Evolutionary conservation across 2,113 vertebrate species (phyloP).

Genomic region (Fulica atra): DNA sequence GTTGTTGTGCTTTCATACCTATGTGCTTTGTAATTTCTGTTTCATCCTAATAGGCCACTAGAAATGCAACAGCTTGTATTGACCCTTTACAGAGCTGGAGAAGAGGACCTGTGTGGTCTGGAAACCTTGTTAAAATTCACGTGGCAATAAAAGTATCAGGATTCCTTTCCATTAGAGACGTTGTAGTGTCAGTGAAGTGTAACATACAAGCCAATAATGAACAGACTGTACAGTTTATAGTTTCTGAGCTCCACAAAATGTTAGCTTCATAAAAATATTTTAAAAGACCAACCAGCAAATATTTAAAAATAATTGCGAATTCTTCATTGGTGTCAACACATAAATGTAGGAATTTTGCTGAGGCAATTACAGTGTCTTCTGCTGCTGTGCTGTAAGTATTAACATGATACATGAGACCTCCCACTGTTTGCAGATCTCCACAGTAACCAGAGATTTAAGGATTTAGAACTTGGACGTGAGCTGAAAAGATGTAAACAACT

Average conservation of each 20-base stretch:
- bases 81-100: not conserved
- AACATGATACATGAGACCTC: not conserved
- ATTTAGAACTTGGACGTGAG: not conserved
- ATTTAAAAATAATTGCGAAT: constrained; percentile 13
- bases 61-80: not conserved
- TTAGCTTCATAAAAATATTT: not conserved
- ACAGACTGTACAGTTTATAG: not conserved
- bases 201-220: not conserved
- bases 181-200: not conserved
- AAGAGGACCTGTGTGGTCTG: not conserved
- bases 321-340: not conserved
- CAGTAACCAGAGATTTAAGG: not conserved
- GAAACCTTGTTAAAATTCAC: not conserved
- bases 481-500: not conserved
- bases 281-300: constrained; percentile 7
- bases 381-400: constrained; percentile 12
- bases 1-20: not conserved
- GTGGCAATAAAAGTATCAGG: not conserved
- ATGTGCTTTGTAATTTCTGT: constrained; percentile 46
- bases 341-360: constrained; percentile 7
- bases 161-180: not conserved
- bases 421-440: not conserved
- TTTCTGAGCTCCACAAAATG: not conserved
- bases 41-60: not conserved
- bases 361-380: not conserved